phyloP scores from a whole-genome alignment of 2,888 invertebrate species.

The Kuschelorhynchus macadamiae region DNA sequence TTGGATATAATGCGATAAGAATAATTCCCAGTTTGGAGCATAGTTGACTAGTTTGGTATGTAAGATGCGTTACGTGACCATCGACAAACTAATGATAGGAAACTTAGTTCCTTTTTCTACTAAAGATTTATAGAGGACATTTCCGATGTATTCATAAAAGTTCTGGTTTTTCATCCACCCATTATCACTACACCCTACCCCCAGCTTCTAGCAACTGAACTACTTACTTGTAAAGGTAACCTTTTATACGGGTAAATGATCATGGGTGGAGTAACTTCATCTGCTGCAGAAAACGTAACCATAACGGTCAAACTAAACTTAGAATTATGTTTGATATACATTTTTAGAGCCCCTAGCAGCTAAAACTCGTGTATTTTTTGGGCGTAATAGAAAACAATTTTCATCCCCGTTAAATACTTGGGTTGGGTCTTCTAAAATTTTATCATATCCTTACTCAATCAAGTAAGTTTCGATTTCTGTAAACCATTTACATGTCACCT shows the following conservation, averaged over 20 bases:
- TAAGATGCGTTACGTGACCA: slow-evolving; percentile 3
- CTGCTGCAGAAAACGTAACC: not conserved
- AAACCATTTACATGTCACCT: slow-evolving; percentile 3
- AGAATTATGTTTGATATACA: slow-evolving; percentile 1
- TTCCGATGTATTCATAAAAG: slow-evolving; percentile 12
- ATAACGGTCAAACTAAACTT: not conserved
- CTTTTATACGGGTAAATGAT: not conserved
- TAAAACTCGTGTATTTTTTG: slow-evolving; percentile 1
- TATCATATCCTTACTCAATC: not conserved
- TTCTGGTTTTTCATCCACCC: slow-evolving; percentile 5
- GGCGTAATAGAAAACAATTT: not conserved
- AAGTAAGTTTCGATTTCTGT: slow-evolving; percentile 3
- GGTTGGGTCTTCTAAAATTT: too few species aligned
- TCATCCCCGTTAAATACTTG: slow-evolving; percentile 1
- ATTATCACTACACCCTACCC: not conserved
- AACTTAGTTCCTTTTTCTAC: not conserved
- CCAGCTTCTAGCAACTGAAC: not conserved
- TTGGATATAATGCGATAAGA: not conserved
- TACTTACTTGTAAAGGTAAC: not conserved
- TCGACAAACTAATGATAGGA: slow-evolving; percentile 13
- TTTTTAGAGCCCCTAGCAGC: not conserved
- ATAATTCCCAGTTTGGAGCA: slow-evolving; percentile 7
- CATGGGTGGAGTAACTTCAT: not conserved
- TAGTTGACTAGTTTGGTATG: not conserved
- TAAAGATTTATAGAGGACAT: slow-evolving; percentile 1